Conservation (phyloP, 1,140 invertebrate species). For the Eciton burchellii region DNA sequence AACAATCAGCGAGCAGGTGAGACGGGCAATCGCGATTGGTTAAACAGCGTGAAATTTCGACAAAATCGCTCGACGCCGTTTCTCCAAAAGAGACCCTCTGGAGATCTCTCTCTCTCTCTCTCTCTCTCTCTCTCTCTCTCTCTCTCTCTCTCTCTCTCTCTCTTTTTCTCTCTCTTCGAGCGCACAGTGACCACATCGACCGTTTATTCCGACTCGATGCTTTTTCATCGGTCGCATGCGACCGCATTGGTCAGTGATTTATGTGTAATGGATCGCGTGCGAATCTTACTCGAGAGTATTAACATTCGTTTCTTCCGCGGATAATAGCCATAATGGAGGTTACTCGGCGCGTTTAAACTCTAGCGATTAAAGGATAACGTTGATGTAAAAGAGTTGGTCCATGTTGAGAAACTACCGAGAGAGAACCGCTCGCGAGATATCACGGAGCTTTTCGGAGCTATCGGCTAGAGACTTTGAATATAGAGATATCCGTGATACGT, state of each 20-base stretch:
- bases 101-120: neutral
- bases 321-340: neutral
- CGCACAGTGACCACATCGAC: constrained; percentile 3
- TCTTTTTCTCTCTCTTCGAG: neutral
- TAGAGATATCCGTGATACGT: no score
- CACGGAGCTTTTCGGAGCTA: no score
- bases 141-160: neutral
- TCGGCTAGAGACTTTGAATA: no score
- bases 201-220: constrained; percentile 62
- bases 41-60: constrained; percentile 70
- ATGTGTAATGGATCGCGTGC: neutral
- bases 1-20: constrained; percentile 35
- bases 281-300: constrained; percentile 14
- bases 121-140: neutral
- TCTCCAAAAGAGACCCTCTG: constrained; percentile 16
- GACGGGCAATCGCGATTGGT: constrained; percentile 40
- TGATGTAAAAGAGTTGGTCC: no score
- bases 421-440: no score
- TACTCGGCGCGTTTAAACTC: no score
- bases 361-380: no score
- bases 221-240: constrained; percentile 48
- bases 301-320: neutral
- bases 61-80: constrained; percentile 48
- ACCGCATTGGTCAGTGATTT: constrained; percentile 16
- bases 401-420: no score